Conservation (phyloP, 2,797 vertebrate genomes). For the Notoglanidium macrostoma region DNA sequence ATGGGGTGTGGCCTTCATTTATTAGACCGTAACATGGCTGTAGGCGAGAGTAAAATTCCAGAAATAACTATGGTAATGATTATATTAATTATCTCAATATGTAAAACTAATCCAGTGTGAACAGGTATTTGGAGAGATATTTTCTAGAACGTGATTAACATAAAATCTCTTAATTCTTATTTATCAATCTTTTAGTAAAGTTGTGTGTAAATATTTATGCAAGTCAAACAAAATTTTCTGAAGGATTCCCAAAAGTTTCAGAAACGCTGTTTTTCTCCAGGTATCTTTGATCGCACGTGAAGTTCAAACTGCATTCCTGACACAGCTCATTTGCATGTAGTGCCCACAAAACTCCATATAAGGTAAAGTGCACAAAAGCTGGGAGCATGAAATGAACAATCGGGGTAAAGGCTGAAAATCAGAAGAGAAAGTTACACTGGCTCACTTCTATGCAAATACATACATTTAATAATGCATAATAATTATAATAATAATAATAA, state of each 20-base stretch:
- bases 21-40: background rate
- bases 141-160: background rate
- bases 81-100: background rate
- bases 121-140: background rate
- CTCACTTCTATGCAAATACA: no score
- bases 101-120: background rate
- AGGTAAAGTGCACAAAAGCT: no score
- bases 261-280: no score
- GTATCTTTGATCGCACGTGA: no score
- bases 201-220: background rate
- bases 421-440: background rate
- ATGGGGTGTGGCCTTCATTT: background rate
- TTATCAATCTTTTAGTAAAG: background rate
- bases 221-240: background rate
- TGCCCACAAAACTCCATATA: no score
- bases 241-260: no score
- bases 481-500: background rate
- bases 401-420: no score
- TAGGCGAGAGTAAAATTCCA: background rate
- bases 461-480: background rate
- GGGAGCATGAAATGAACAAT: no score
- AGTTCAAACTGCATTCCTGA: no score
- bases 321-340: no score
- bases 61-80: background rate
- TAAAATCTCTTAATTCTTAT: background rate